phyloP scores from a whole-genome alignment of 2,797 vertebrate genomes.

The Toxotes lorentzi region DNA sequence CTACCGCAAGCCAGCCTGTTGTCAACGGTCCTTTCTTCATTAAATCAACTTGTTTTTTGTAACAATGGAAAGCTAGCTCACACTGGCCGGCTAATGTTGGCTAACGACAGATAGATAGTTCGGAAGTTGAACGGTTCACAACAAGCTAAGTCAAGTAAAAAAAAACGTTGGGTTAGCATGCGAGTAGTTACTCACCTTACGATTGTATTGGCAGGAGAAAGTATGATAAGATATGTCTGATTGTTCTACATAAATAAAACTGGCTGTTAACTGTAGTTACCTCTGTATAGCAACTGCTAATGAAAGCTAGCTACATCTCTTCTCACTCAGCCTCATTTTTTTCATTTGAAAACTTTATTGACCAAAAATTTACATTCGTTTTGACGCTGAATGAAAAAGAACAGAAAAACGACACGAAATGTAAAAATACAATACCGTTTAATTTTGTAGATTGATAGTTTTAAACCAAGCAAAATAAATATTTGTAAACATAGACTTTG shows the following conservation, averaged over 20 bases:
- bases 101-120: constrained; percentile 67
- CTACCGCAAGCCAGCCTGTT: neutral
- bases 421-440: neutral
- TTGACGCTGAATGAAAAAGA: neutral
- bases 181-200: constrained; percentile 54
- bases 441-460: neutral
- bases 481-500: neutral
- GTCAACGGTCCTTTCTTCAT: neutral
- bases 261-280: constrained; percentile 23
- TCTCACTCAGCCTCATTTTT: constrained; percentile 6
- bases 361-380: neutral
- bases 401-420: neutral
- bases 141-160: constrained; percentile 15
- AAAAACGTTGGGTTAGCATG: neutral
- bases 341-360: constrained; percentile 71
- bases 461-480: neutral
- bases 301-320: constrained; percentile 33
- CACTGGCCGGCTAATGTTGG: constrained; percentile 53
- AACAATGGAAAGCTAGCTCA: constrained; percentile 48
- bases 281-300: constrained; percentile 41
- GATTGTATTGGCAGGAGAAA: constrained; percentile 10
- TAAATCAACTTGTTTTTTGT: constrained; percentile 48
- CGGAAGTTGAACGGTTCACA: constrained; percentile 54
- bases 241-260: neutral
- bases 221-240: fast-evolving